These are phyloP conservation scores for Odocoileus virginianus DNA, from an alignment of 2,113 vertebrate species.

Conservation along the genomic window DNA sequence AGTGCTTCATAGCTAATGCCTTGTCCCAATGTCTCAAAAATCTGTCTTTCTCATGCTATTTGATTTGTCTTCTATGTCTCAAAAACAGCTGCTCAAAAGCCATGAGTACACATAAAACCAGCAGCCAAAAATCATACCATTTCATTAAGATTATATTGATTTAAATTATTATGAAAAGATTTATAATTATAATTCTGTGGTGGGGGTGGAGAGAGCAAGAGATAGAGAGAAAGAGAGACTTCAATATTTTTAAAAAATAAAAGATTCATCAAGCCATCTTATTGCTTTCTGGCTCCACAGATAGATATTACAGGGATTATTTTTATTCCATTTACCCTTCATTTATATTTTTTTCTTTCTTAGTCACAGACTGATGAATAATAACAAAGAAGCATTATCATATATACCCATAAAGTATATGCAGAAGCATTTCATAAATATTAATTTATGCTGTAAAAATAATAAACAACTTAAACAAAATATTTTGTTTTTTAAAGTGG, in stretches of 20 bases:
- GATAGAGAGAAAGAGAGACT: fast-evolving
- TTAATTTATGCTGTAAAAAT: not conserved
- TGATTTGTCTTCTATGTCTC: not conserved
- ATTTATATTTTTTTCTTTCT: not conserved
- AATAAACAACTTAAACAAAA: not conserved
- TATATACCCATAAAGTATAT: not conserved
- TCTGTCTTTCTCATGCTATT: not conserved
- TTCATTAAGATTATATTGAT: not conserved
- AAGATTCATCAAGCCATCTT: not conserved
- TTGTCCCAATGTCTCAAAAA: not conserved
- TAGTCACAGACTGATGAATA: not conserved
- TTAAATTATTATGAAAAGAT: constrained; percentile 15
- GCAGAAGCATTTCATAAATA: not conserved
- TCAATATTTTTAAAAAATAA: not conserved
- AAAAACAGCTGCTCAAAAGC: not conserved
- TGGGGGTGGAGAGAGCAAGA: too few species aligned
- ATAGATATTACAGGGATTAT: not conserved
- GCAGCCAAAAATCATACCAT: not conserved
- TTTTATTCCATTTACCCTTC: not conserved
- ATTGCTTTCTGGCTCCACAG: not conserved
- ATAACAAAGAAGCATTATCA: not conserved
- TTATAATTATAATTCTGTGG: not conserved
- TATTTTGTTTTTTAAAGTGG: not conserved
- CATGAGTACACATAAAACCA: not conserved
- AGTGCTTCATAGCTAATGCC: not conserved